These are phyloP conservation scores for Daphoenositta chrysoptera DNA, from an alignment of 2,113 vertebrate species.

Conservation along the genomic window DNA sequence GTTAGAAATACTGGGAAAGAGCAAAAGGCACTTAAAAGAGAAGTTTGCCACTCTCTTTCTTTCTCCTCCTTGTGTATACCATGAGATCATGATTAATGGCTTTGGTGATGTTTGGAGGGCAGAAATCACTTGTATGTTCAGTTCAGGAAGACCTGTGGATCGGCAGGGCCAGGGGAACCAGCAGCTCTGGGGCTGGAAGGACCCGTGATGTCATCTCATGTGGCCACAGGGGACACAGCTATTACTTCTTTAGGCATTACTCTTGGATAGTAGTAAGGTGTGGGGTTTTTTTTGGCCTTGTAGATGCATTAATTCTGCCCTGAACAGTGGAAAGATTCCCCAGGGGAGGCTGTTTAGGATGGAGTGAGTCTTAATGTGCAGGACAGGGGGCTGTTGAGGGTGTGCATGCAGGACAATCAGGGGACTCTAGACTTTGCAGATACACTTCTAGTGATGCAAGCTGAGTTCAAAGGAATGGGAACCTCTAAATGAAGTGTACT, in stretches of 20 bases:
- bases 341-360: background rate
- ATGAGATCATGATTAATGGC: slow-evolving; percentile 37
- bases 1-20: background rate
- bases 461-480: background rate
- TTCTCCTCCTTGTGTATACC: background rate
- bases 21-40: background rate
- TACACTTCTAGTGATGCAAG: background rate
- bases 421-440: background rate
- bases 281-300: background rate
- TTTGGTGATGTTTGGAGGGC: slow-evolving; percentile 18
- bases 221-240: background rate
- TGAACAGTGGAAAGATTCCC: background rate
- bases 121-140: slow-evolving; percentile 8
- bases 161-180: background rate
- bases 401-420: background rate
- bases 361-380: background rate
- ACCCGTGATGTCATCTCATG: background rate
- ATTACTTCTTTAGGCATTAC: slow-evolving; percentile 26
- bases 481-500: background rate
- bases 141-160: slow-evolving; percentile 26
- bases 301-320: background rate
- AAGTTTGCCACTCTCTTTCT: background rate
- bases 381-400: background rate
- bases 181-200: slow-evolving; percentile 9
- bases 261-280: slow-evolving; percentile 10